Evolutionary conservation across 1,140 invertebrate species (phyloP).

Genomic region (Platyura marginata): DNA sequence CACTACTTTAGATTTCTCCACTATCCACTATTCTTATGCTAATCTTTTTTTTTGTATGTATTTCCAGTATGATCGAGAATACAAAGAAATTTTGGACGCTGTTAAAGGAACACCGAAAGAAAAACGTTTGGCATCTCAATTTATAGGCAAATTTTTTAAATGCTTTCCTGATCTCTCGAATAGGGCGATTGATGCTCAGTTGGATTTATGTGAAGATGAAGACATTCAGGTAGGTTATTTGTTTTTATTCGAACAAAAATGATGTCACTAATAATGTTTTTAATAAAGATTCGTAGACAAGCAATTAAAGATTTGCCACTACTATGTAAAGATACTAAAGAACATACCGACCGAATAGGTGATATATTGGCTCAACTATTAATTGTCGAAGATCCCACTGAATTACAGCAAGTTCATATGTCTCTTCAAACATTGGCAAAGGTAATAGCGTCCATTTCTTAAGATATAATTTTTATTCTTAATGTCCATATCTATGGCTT

Average conservation of each 20-base stretch:
- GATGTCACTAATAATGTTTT: slow-evolving; percentile 1
- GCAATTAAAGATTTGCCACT: slow-evolving; percentile 84
- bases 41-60: slow-evolving; percentile 12
- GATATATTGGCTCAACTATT: slow-evolving; percentile 84
- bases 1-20: slow-evolving; percentile 1
- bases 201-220: slow-evolving; percentile 92
- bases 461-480: background rate
- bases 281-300: slow-evolving; percentile 72
- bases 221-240: slow-evolving; percentile 63
- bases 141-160: slow-evolving; percentile 88
- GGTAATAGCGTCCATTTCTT: slow-evolving; percentile 5
- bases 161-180: slow-evolving; percentile 71
- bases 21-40: slow-evolving; percentile 6
- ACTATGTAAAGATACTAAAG: slow-evolving; percentile 70
- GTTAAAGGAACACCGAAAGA: slow-evolving; percentile 75
- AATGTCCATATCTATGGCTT: too few species aligned
- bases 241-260: background rate
- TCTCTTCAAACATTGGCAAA: slow-evolving; percentile 38
- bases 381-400: slow-evolving; percentile 63
- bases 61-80: slow-evolving; percentile 75
- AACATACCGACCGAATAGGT: slow-evolving; percentile 70
- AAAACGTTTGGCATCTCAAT: slow-evolving; percentile 84
- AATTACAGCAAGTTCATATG: slow-evolving; percentile 62
- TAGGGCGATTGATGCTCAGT: slow-evolving; percentile 75
- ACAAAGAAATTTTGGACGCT: slow-evolving; percentile 66